These are phyloP conservation scores for Neoarius graeffei DNA, from an alignment of 2,113 vertebrate genomes.

Conservation along the genomic window DNA sequence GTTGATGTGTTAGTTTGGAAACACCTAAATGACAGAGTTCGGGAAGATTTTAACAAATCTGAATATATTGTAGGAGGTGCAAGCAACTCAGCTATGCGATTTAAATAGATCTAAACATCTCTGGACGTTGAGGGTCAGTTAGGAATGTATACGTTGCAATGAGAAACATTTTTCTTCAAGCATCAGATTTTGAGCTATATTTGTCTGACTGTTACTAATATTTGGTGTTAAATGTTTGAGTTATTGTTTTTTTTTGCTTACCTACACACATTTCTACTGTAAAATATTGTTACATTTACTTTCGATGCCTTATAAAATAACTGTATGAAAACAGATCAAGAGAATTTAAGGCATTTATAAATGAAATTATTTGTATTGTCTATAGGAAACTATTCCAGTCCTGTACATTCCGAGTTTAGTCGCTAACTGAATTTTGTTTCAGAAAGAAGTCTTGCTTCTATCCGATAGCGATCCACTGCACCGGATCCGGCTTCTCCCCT, in stretches of 20 bases:
- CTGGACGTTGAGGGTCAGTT: not conserved
- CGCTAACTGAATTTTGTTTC: not conserved
- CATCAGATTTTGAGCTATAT: conserved; percentile 27
- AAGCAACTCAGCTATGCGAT: not conserved
- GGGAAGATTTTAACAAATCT: not conserved
- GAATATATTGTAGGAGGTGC: conserved; percentile 2
- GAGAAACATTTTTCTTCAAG: conserved; percentile 22
- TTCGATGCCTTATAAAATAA: conserved; percentile 26
- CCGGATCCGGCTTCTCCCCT: not conserved
- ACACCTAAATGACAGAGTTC: not conserved
- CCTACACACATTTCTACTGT: conserved; percentile 37
- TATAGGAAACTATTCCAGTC: conserved; percentile 26
- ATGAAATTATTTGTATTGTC: conserved; percentile 32
- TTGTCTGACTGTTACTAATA: conserved; percentile 50
- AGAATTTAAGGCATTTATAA: conserved; percentile 49
- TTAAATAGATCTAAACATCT: not conserved
- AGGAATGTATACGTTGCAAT: not conserved
- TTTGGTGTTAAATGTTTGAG: conserved; percentile 47
- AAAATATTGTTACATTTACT: conserved; percentile 22
- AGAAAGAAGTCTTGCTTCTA: not conserved
- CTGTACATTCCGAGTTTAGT: conserved; percentile 11
- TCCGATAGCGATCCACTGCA: not conserved
- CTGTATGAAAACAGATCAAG: conserved; percentile 25
- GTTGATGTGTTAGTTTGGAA: not conserved
- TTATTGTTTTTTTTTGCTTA: conserved; percentile 1